Conservation (phyloP, 2,113 vertebrate genomes). For the Gymnorhina tibicen region DNA sequence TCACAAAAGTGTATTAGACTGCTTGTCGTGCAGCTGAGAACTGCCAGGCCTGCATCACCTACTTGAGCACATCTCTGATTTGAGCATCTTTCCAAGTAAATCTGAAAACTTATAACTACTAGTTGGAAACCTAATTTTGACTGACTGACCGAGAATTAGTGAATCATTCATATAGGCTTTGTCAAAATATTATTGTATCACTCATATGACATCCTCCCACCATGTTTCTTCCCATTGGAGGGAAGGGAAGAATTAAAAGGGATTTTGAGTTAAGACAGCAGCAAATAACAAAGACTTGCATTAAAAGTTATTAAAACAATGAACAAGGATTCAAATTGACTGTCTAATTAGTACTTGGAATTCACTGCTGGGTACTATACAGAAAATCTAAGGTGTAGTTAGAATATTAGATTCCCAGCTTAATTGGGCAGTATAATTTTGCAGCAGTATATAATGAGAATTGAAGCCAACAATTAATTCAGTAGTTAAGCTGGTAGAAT, state of each 20-base stretch:
- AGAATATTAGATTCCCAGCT: slow-evolving; percentile 31
- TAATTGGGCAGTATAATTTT: slow-evolving; percentile 48
- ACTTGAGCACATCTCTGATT: not conserved
- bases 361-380: not conserved
- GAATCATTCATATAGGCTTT: not conserved
- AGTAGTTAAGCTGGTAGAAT: not conserved
- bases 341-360: slow-evolving; percentile 14
- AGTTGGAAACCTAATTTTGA: not conserved
- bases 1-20: not conserved
- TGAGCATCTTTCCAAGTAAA: not conserved
- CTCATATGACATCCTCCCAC: not conserved
- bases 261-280: not conserved
- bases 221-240: not conserved
- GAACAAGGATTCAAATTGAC: not conserved
- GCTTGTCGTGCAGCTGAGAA: not conserved
- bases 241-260: not conserved
- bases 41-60: not conserved
- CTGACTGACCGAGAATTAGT: not conserved
- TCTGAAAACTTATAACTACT: not conserved
- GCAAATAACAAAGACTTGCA: not conserved
- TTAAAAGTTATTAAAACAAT: not conserved
- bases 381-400: slow-evolving; percentile 33
- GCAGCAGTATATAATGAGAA: slow-evolving; percentile 5
- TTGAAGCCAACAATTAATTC: slow-evolving; percentile 33
- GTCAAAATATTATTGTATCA: not conserved